Evolutionary conservation across 2,797 vertebrate genomes (phyloP), one percentile per base, ranked within the genome.

Genomic region (Petrocephalus sullivani): DNA sequence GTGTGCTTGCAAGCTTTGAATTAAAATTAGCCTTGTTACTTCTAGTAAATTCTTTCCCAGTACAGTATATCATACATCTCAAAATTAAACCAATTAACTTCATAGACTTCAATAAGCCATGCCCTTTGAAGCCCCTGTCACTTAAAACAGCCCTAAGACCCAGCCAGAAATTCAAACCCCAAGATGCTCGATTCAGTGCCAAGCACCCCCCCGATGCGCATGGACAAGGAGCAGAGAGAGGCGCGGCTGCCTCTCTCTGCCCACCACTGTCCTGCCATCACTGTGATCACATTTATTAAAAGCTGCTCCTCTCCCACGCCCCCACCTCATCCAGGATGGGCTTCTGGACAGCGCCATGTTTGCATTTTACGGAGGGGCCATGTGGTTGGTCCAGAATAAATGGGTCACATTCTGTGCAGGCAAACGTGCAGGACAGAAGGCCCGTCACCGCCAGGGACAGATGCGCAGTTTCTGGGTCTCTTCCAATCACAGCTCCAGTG

Each of bases 371-470:
- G 21, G 57, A 87, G 9, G 60, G 33, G 10, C 19, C 1, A 57
- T 49, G 85, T 86, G 86, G 87, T 54, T 33, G 33, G 53, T 23
- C 46, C 41, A 57, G 71, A 67, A 53, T 91, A 94, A 94, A 91
- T 94, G 91, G 94, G 94, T 94, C 94, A 95, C 90, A 92, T 93
- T 93, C 93, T 94, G 92, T 91, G 92, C 91, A 89, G 90, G 90
- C 19, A 88, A 61, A 87, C 91, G 88, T 90, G 90, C 91, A 12
- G 91, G 92, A 93, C 90, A 90, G 87, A 87, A 93, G 92, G 92
- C 93, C 92, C 92, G 92, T 89, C 91, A 90, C 93, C 93, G 93
- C 92, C 92, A 92, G 89, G 91, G 92, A 93, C 94, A 95, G 94
- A 95, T 94, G 93, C 93, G 92, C 64, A 46, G 90, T 91, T 91